Base-by-base conservation (phyloP, 1,140 invertebrate species). In the Periplaneta americana region DNA sequence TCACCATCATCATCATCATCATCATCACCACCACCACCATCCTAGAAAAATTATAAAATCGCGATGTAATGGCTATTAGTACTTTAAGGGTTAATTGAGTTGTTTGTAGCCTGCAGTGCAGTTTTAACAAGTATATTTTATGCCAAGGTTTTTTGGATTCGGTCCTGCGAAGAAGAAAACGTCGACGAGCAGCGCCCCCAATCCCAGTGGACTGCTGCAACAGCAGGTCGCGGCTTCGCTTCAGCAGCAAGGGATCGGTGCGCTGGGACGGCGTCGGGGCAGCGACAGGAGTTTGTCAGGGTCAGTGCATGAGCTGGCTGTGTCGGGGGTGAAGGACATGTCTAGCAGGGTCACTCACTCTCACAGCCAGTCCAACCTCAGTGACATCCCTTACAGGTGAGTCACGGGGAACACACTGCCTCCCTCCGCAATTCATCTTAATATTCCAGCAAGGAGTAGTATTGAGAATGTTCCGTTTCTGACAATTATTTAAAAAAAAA, bases 111-210 rank as follows among this genome's bases (percentile, higher is more conserved):
- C n/a, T n/a, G n/a, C n/a, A n/a, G n/a, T n/a, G n/a, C n/a, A n/a
- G n/a, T n/a, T n/a, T n/a, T n/a, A n/a, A n/a, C n/a, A n/a, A n/a
- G n/a, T 66, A 5, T n/a, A 66, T 8, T 66, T 28, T 5, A 66
- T 28, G 5, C 28, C 8, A 86, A 97, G 95, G 85, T 98, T 98
- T 88, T 98, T 98, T 88, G 94, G 92, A 84, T 98, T 98, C 88
- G 95, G 94, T 35, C 95, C 93, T 83, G 92, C 93, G 18, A 97
- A 96, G 86, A 97, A 97, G 87, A 97, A 96, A 86, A 88, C 90
- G 76, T 93, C 94, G 74, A 92, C 93, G 36, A 93, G 91, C 34
- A 88, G 91, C 34, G 89, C 92, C 77, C 86, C 91, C 83, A 87
- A 88, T 83, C 85, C 86, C 74, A 87, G 88, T 81, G 87, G 88